Base-by-base conservation (phyloP, 2,888 invertebrate genomes). In the Hanleya hanleyi region DNA sequence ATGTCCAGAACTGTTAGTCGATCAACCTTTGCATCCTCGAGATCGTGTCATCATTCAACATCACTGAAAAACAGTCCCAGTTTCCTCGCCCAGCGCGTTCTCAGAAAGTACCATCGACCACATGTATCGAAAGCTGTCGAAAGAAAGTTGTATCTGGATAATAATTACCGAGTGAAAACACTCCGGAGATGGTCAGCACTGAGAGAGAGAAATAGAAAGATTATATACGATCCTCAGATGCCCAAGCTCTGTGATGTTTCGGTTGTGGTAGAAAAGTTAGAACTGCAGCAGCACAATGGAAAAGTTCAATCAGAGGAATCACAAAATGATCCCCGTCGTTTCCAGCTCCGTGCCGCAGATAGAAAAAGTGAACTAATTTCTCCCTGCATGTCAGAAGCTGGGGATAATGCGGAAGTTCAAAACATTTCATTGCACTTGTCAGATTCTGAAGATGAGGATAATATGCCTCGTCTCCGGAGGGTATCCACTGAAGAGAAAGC, bases 401-500 rank as follows among this genome's bases (percentile, higher is more conserved):
- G n/a, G n/a, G n/a, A n/a, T 47, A 4, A 47, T 47, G 47, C n/a
- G 3, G 4, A 57, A 7, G 32, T 15, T 18, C 26, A 57, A 26
- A 26, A 57, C 3, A 4, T 29, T 4, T 2, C 29, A 29, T 26
- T 57, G 32, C 7, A 4, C 3, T 29, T 29, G 29, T 29, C 29
- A 57, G 32, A 22, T 15, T 4, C 22, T 29, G 22, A 22, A 15
- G 22, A 22, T 26, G 57, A 57, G 22, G 32, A 29, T 15, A 22
- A 15, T 15, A 57, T 57, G 57, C 57, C 57, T 29, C 57, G 29
- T 57, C 57, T 57, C 32, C 57, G 29, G 26, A 22, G 57, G 12
- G 57, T 57, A 15, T 57, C 57, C 3, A 29, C 57, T 29, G 57
- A 57, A 57, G 57, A 57, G 57, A 57, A 57, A 26, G 32, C 57